A percentile compares a stretch with the other conserved stretches of the same genome.
These are phyloP conservation scores for Drosophila sp. DNA, from an alignment of 1,140 invertebrate species.

Conservation along the genomic window DNA sequence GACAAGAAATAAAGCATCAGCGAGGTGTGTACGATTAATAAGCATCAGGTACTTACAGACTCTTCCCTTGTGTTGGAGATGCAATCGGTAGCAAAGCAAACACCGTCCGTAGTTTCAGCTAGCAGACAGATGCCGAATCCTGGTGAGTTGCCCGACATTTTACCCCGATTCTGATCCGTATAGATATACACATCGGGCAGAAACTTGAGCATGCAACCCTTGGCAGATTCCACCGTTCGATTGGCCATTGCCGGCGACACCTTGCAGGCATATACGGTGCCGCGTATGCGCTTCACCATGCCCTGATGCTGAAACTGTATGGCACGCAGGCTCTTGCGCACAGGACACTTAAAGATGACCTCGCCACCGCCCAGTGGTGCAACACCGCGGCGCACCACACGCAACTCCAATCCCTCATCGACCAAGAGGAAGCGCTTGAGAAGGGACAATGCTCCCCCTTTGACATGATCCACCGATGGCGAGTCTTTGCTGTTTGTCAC, in stretches of 20 bases:
- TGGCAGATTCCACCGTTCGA: conserved; percentile 96
- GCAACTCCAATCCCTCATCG: conserved; percentile 95
- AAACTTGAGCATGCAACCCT: conserved; percentile 95
- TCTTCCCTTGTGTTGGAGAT: conserved; percentile 83
- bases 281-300: conserved; percentile 97
- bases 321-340: conserved; percentile 86
- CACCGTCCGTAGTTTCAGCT: conserved; percentile 96
- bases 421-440: conserved; percentile 93
- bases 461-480: conserved; percentile 94
- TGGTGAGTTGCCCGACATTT: conserved; percentile 93
- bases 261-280: conserved; percentile 87
- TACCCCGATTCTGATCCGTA: conserved; percentile 95
- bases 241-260: conserved; percentile 96
- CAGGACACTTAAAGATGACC: conserved; percentile 94
- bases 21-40: not conserved
- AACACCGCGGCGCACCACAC: conserved; percentile 93
- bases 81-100: conserved; percentile 90
- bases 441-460: conserved; percentile 91
- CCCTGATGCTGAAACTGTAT: conserved; percentile 91
- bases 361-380: conserved; percentile 95
- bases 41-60: conserved; percentile 42
- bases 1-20: not conserved
- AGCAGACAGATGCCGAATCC: conserved; percentile 96
- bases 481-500: conserved; percentile 94
- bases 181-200: conserved; percentile 98